Base-by-base conservation (phyloP, 2,113 vertebrate species). In the Indicator indicator region DNA sequence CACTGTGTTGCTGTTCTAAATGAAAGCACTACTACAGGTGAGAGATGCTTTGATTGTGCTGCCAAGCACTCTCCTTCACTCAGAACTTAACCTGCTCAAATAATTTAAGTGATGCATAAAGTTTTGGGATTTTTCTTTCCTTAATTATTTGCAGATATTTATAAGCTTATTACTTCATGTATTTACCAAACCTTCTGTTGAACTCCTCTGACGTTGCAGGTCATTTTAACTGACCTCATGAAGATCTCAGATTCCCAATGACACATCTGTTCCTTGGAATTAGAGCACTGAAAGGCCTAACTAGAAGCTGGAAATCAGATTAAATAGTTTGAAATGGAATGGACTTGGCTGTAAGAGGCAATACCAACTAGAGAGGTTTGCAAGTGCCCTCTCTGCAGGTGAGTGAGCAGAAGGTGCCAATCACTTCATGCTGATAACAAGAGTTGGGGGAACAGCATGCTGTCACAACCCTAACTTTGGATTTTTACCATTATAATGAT, bases 31-130 rank as follows among this genome's bases (percentile, higher is more conserved):
- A 11, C 62, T 46, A 64, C 5, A 83, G 87, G 69, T 63, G 59
- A 95, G 59, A 95, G 88, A 50, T 88, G 72, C 89, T 97, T 90
- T 78, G 84, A 81, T 80, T 90, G 52, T 30, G 26, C 58, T 81
- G 88, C 69, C 83, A 52, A 84, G 72, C n/a, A 11, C 21, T 36
- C 64, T 55, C 48, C 55, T 89, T 87, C 68, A 2, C 42, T 62
- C 30, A 33, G 30, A 84, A 87, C 52, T 50, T 59, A 86, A 74
- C 40, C 46, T 64, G 38, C 56, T 92, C 16, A 23, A 72, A 40
- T 82, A 78, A 83, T 83, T 91, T 64, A 80, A 50, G 58, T 24
- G 56, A 73, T 36, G 60, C 15, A 59, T 58, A 77, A 84, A 52
- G 46, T 72, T 36, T 30, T 36, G 36, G 36, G 12, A 6, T 40